Evolutionary conservation across 2,888 invertebrate genomes (phyloP), one percentile per base, ranked within the genome.

Genomic region (Megaustenia siamemsis): DNA sequence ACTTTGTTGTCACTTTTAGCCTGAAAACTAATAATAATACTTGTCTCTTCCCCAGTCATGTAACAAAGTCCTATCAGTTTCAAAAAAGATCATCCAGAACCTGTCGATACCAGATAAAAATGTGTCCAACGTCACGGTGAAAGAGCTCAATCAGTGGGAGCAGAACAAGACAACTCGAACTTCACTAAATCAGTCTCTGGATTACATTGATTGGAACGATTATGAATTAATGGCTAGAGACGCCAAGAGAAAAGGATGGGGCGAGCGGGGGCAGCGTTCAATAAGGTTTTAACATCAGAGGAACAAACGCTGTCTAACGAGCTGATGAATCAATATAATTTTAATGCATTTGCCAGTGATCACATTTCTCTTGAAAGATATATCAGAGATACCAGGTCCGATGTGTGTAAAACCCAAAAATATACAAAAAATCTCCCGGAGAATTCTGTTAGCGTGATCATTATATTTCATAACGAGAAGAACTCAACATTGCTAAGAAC

Each of bases 401-500:
- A 71, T 8, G 81, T 38, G 24, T 81, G 81, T 56, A 69, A 81
- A n/a, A 35, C 24, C 21, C 18, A 81, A 81, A 45, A 49, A 24
- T 81, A 56, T 56, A 15, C 71, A 28, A 81, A 71, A 71, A 63
- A 81, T 40, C 5, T 81, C 1, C 56, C 81, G n/a, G 40, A 71
- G 32, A 6, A 43, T 40, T 71, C 56, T 0, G 85, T 86, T 8
- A 82, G 84, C 35, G 60, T 86, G 24, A 49, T 86, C 28, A 71
- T 66, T 4, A 73, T 79, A 38, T 79, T 86, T 56, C 49, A 85
- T 43, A 86, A 86, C 75, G 86, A 86, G 49, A 75, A 56, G 56
- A 76, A 85, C 12, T 63, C 86, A 8, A 85, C 77, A 0, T 45
- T 86, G 24, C 45, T 86, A 8, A 43, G 86, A 56, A 73, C 85